These are phyloP conservation scores for Cygnus buccinator DNA, from an alignment of 2,113 vertebrate genomes.

Conservation along the genomic window DNA sequence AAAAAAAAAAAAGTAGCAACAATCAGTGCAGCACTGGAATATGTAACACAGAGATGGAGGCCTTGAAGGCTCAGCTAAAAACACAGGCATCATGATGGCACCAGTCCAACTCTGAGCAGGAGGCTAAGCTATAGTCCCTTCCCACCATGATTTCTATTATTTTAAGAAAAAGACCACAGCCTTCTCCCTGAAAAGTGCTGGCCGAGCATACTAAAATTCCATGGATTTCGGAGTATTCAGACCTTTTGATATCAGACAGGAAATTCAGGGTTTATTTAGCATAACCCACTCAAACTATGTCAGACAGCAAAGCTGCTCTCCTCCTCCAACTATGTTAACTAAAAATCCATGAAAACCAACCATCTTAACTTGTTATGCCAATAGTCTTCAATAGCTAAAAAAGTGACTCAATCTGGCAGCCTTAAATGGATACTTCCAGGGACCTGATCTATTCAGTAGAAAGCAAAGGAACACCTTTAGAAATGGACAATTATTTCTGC, in stretches of 20 bases:
- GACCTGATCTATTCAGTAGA: neutral
- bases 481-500: slow-evolving; percentile 50
- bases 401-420: neutral
- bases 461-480: slow-evolving; percentile 20
- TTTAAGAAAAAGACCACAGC: neutral
- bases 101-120: neutral
- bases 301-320: neutral
- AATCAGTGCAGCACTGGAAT: neutral
- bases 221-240: neutral
- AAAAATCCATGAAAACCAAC: neutral
- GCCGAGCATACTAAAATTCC: neutral
- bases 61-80: neutral
- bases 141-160: neutral
- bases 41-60: neutral
- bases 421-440: neutral
- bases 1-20: neutral
- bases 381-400: neutral
- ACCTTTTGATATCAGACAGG: neutral
- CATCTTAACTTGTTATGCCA: neutral
- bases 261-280: neutral
- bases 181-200: neutral
- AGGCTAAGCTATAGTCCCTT: neutral
- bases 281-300: neutral
- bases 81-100: neutral
- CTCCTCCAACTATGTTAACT: neutral